A percentile compares a stretch with the other conserved stretches of the same genome.
Conservation (phyloP, 2,888 invertebrate species). For the Dioctria rufipes region DNA sequence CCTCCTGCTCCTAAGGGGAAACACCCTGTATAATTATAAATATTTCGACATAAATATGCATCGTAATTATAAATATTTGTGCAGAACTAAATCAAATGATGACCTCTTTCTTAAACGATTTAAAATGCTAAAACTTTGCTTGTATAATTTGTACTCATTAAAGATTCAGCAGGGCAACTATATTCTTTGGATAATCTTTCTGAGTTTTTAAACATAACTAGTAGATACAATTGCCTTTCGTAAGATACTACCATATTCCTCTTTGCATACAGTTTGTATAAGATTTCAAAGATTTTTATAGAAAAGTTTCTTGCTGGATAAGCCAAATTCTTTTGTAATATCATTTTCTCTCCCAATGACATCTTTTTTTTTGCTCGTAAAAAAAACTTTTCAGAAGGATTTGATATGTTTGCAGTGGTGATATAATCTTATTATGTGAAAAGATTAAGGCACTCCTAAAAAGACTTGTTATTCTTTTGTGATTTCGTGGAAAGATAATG, state of each 20-base stretch:
- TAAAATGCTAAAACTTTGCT: too few species aligned
- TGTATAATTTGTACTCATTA: too few species aligned
- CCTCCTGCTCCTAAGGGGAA: too few species aligned
- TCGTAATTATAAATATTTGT: too few species aligned
- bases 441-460: not conserved
- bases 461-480: not conserved
- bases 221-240: not conserved
- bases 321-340: not conserved
- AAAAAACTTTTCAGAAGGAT: not conserved
- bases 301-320: not conserved
- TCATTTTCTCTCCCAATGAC: not conserved
- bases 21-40: too few species aligned
- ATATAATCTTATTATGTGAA: not conserved
- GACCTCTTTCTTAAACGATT: too few species aligned
- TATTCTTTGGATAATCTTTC: not conserved
- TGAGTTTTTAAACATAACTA: too few species aligned
- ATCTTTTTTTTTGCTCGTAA: not conserved
- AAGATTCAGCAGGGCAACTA: not conserved
- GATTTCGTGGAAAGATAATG: not conserved
- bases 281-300: too few species aligned
- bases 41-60: too few species aligned
- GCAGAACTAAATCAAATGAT: too few species aligned
- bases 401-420: not conserved
- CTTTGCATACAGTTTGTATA: not conserved
- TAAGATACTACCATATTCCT: not conserved